Conservation (phyloP, 2,113 vertebrate genomes). For the Catharus bicknelli region DNA sequence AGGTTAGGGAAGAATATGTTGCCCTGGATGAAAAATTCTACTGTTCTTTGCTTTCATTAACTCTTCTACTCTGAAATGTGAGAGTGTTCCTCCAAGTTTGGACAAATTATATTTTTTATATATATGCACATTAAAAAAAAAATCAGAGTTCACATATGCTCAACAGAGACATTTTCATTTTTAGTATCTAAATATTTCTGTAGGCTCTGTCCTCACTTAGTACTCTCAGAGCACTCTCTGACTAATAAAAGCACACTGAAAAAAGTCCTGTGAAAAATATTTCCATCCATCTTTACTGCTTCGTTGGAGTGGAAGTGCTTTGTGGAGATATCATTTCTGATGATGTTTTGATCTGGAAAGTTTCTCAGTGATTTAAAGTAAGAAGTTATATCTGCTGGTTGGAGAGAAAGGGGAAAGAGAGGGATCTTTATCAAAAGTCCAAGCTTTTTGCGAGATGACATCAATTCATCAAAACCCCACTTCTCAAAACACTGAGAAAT, state of each 20-base stretch:
- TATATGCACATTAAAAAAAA: neutral
- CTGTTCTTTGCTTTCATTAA: neutral
- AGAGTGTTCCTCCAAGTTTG: neutral
- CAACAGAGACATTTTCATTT: neutral
- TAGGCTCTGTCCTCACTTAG: conserved; percentile 9
- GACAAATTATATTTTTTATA: neutral
- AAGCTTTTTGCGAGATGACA: neutral
- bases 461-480: neutral
- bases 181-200: conserved; percentile 30
- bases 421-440: neutral
- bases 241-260: neutral
- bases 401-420: neutral
- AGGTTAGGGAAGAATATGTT: neutral
- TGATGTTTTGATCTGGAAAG: neutral
- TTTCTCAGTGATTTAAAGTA: conserved; percentile 1
- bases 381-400: neutral
- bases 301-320: neutral
- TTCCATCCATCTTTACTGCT: neutral
- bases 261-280: neutral
- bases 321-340: neutral
- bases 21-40: neutral
- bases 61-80: neutral
- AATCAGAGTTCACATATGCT: neutral
- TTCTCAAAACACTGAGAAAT: neutral
- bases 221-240: neutral